These are phyloP conservation scores for Pachyramphus minor DNA, from an alignment of 2,113 vertebrate genomes.

Conservation along the genomic window DNA sequence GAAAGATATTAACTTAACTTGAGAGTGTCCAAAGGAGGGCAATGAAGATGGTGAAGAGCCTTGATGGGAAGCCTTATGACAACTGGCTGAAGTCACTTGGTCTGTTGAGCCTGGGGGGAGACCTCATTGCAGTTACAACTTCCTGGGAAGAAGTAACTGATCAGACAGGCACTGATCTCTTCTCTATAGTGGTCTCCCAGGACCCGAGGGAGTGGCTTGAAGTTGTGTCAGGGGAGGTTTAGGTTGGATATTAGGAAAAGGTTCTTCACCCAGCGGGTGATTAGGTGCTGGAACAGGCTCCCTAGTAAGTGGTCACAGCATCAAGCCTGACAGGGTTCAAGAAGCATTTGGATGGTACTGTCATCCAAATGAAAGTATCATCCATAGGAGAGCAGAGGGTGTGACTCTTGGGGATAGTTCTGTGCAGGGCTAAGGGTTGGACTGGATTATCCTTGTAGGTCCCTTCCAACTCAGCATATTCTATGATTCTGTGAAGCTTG, in stretches of 20 bases:
- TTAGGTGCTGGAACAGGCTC: background rate
- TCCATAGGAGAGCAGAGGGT: background rate
- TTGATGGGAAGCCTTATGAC: background rate
- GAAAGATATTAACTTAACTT: background rate
- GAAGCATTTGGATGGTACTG: background rate
- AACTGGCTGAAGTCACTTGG: background rate
- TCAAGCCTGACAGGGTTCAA: background rate
- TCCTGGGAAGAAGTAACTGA: too few species aligned
- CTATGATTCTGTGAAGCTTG: background rate
- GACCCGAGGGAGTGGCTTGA: background rate
- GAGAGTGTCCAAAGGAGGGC: background rate
- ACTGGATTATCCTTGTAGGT: background rate
- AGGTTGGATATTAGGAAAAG: background rate
- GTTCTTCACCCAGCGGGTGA: background rate
- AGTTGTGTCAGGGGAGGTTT: background rate
- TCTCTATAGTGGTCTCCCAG: background rate
- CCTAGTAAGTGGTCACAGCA: background rate
- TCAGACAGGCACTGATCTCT: background rate
- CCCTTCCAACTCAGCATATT: background rate
- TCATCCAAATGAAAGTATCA: too few species aligned
- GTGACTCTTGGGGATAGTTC: background rate
- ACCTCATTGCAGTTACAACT: background rate
- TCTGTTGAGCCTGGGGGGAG: background rate
- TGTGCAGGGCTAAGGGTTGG: background rate
- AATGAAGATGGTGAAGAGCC: background rate